A percentile compares a stretch with the other conserved stretches of the same genome.
Evolutionary conservation across 2,113 vertebrate genomes (phyloP).

Genomic region (Chloebia gouldiae): DNA sequence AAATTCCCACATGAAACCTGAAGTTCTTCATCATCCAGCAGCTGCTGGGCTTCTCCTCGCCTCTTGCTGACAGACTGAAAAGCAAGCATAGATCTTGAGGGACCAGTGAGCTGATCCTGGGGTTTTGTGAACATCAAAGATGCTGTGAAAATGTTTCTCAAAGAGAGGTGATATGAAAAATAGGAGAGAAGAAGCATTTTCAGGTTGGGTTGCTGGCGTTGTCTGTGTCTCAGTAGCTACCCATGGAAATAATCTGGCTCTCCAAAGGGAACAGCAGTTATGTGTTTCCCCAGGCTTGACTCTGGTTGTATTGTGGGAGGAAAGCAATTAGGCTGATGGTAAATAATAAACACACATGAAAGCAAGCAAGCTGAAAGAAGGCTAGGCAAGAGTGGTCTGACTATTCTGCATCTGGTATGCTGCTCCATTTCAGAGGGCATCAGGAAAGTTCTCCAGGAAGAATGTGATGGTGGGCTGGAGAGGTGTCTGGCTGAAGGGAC

Average conservation of each 20-base stretch:
- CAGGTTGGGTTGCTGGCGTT: not conserved
- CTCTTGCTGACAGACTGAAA: not conserved
- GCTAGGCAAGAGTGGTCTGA: not conserved
- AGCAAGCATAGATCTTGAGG: not conserved
- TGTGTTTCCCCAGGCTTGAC: not conserved
- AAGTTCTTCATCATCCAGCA: not conserved
- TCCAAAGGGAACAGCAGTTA: not conserved
- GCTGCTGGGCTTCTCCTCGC: not conserved
- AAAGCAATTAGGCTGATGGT: not conserved
- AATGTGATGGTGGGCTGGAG: not conserved
- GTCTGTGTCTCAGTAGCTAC: not conserved
- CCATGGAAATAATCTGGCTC: not conserved
- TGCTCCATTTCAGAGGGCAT: not conserved
- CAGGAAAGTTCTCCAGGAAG: not conserved
- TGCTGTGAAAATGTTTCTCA: not conserved
- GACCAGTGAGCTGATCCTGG: not conserved
- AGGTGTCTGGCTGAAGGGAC: not conserved
- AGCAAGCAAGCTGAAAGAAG: not conserved
- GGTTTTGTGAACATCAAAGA: not conserved
- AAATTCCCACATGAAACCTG: not conserved
- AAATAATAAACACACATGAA: not conserved
- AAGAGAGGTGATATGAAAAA: not conserved
- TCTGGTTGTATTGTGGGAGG: not conserved
- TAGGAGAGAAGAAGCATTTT: not conserved
- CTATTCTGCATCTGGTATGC: rapidly evolving